A percentile compares a stretch with the other conserved stretches of the same genome.
These are phyloP conservation scores for Scomber japonicus DNA, from an alignment of 2,113 vertebrate genomes.

Conservation along the genomic window DNA sequence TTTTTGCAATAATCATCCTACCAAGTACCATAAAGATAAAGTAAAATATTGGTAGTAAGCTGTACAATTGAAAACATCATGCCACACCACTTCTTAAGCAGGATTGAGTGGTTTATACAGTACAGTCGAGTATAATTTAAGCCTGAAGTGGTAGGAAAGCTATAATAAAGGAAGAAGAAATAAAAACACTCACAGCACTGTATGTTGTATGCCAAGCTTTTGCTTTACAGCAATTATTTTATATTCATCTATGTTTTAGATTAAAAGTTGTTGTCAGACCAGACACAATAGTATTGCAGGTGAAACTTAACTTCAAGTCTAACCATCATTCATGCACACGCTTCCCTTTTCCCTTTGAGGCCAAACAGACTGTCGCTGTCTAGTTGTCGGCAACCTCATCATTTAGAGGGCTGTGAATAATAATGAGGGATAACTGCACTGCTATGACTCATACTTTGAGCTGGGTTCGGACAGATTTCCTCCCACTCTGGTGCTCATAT, in stretches of 20 bases:
- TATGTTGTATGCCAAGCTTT: background rate
- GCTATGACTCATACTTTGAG: constrained; percentile 78
- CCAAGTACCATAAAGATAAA: constrained; percentile 29
- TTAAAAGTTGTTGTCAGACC: constrained; percentile 14
- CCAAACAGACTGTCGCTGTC: constrained; percentile 67
- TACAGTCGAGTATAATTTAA: background rate
- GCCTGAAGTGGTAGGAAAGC: background rate
- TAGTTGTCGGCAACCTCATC: constrained; percentile 67
- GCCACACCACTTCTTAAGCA: background rate
- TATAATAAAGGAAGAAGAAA: background rate
- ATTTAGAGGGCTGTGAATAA: constrained; percentile 74
- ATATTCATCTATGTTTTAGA: constrained; percentile 26
- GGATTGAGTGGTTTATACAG: background rate
- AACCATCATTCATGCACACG: constrained; percentile 39
- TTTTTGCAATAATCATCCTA: constrained; percentile 61
- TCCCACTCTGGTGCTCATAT: constrained; percentile 58
- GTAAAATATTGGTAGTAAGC: background rate
- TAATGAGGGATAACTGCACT: constrained; percentile 70
- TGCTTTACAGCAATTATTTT: background rate
- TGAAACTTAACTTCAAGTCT: constrained; percentile 44
- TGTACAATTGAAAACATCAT: background rate
- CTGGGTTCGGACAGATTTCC: constrained; percentile 74
- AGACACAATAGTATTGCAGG: constrained; percentile 41
- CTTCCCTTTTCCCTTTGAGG: constrained; percentile 53
- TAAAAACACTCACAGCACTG: background rate